Percentiles rank a stretch among this genome's conserved stretches.
phyloP scores from a whole-genome alignment of 2,888 invertebrate genomes.

The Zygothrica quintamaculata region DNA sequence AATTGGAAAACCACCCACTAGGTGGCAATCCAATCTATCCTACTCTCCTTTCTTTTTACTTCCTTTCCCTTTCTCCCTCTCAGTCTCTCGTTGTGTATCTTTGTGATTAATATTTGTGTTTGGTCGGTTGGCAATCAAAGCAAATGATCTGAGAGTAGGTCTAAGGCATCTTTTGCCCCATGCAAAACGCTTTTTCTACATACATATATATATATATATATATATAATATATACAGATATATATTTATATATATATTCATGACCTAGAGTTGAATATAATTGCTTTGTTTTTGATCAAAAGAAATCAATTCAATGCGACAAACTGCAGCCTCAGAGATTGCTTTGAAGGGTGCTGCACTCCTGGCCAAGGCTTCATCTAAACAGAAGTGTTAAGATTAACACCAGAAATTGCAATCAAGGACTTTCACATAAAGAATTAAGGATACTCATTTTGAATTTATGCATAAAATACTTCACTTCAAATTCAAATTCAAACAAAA shows the following conservation, averaged over 20 bases:
- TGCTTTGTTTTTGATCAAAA: neutral
- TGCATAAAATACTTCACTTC: too few species aligned
- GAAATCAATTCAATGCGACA: neutral
- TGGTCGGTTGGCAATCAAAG: slow-evolving; percentile 56
- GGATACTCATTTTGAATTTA: too few species aligned
- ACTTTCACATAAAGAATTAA: too few species aligned
- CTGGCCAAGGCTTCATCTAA: too few species aligned
- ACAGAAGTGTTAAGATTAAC: too few species aligned
- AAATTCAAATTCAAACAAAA: too few species aligned
- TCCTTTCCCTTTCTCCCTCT: slow-evolving; percentile 26
- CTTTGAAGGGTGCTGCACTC: too few species aligned
- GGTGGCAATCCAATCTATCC: slow-evolving; percentile 30
- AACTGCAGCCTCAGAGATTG: too few species aligned
- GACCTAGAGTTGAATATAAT: slow-evolving; percentile 6
- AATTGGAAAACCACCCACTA: slow-evolving; percentile 44
- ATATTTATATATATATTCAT: neutral
- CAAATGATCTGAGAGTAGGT: slow-evolving; percentile 3
- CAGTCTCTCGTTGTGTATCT: slow-evolving; percentile 19
- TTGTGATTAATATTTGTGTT: slow-evolving; percentile 31
- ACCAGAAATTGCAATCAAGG: too few species aligned
- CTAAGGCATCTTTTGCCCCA: slow-evolving; percentile 3
- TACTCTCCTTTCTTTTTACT: slow-evolving; percentile 13
- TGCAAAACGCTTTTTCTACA: slow-evolving; percentile 7
- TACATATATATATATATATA: too few species aligned
- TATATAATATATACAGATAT: too few species aligned